Evolutionary conservation across 2,113 vertebrate genomes (phyloP).

Genomic region (Diadophis punctatus): DNA sequence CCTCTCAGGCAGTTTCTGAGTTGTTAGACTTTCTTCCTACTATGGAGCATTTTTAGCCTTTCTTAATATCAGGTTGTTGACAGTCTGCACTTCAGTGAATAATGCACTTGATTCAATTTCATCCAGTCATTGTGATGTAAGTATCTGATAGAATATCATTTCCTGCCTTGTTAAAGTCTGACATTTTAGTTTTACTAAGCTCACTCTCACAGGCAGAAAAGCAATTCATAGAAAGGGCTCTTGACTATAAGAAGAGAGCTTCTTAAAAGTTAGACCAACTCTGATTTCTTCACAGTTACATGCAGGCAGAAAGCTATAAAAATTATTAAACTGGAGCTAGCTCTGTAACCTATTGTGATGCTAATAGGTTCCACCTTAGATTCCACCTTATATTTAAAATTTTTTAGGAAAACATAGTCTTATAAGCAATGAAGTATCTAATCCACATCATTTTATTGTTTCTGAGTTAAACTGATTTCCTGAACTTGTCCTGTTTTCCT

Average conservation of each 20-base stretch:
- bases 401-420: background rate
- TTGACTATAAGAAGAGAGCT: conserved; percentile 14
- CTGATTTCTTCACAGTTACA: conserved; percentile 24
- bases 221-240: conserved; percentile 43
- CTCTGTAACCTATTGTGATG: background rate
- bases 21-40: conserved; percentile 30
- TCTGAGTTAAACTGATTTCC: background rate
- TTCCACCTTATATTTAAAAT: background rate
- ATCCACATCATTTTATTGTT: background rate
- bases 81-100: conserved; percentile 45
- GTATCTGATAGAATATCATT: conserved; percentile 37
- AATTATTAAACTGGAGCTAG: background rate
- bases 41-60: conserved; percentile 38
- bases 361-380: background rate
- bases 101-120: conserved; percentile 45
- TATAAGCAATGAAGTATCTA: background rate
- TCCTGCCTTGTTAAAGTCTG: conserved; percentile 37
- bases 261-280: conserved; percentile 24
- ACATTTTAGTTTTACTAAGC: conserved; percentile 50
- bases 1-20: conserved; percentile 8
- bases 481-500: background rate
- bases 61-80: conserved; percentile 39
- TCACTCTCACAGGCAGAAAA: conserved; percentile 26
- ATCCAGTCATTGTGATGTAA: conserved; percentile 34
- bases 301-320: background rate